These are phyloP conservation scores for Megaceryle alcyon DNA, from an alignment of 2,797 vertebrate genomes.

Conservation along the genomic window DNA sequence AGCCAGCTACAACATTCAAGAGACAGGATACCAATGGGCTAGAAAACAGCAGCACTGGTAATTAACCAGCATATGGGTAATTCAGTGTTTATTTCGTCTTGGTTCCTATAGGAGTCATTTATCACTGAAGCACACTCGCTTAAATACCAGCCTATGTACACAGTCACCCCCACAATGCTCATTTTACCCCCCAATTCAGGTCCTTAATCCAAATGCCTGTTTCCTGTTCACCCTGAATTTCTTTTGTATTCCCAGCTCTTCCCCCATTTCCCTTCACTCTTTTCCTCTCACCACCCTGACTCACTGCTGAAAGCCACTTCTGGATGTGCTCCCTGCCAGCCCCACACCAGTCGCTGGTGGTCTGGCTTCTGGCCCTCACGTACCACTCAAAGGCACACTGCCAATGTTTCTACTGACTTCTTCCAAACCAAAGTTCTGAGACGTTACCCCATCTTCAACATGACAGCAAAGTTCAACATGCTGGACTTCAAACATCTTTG, in stretches of 20 bases:
- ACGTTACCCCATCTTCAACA: not conserved
- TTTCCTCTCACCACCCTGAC: not conserved
- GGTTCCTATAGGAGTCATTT: not conserved
- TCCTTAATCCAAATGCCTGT: not conserved
- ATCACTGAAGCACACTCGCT: not conserved
- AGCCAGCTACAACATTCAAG: not conserved
- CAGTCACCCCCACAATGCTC: not conserved
- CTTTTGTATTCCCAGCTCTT: not conserved
- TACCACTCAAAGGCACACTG: not conserved
- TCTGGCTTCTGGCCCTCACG: not conserved
- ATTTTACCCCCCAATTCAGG: not conserved
- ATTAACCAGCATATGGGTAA: not conserved
- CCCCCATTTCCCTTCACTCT: not conserved
- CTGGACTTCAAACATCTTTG: not conserved
- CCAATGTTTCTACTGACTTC: not conserved
- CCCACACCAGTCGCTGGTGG: fast-evolving
- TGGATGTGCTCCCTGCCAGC: not conserved
- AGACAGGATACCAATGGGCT: not conserved
- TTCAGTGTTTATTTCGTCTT: not conserved
- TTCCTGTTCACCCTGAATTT: not conserved
- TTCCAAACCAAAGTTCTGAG: not conserved
- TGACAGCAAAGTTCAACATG: not conserved
- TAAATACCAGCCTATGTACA: not conserved
- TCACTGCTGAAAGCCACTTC: fast-evolving
- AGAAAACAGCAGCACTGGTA: not conserved